These are phyloP conservation scores for Steinernema carpocapsae DNA, from an alignment of 2,888 invertebrate species.

Conservation along the genomic window DNA sequence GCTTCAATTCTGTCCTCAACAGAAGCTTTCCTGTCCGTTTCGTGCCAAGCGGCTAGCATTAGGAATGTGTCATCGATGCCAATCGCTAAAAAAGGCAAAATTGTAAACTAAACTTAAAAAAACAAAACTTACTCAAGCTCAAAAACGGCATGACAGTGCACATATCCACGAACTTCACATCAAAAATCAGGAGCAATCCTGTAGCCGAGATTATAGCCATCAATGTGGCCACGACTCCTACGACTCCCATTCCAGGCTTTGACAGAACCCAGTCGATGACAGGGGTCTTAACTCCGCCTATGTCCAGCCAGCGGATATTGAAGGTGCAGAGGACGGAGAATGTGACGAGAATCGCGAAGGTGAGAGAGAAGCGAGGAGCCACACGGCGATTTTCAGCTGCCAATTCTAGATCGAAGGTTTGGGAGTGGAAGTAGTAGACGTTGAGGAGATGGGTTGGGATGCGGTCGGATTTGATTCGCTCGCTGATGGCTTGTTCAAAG, in stretches of 20 bases:
- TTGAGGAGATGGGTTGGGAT: slow-evolving; percentile 48
- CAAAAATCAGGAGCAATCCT: slow-evolving; percentile 85
- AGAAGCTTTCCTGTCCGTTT: slow-evolving; percentile 76
- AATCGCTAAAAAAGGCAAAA: slow-evolving; percentile 77
- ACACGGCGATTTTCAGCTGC: slow-evolving; percentile 57
- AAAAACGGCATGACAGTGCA: slow-evolving; percentile 91
- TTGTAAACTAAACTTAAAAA: slow-evolving; percentile 72
- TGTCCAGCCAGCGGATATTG: slow-evolving; percentile 51
- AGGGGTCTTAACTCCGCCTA: slow-evolving; percentile 33
- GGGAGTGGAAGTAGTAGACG: slow-evolving; percentile 61
- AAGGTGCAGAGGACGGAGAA: slow-evolving; percentile 63
- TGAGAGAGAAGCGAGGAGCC: slow-evolving; percentile 60
- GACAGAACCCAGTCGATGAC: slow-evolving; percentile 91
- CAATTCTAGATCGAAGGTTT: slow-evolving; percentile 60
- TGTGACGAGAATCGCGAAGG: slow-evolving; percentile 58
- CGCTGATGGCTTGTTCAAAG: slow-evolving; percentile 54
- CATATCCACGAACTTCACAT: slow-evolving; percentile 89
- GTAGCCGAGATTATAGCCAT: slow-evolving; percentile 88
- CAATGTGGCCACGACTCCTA: slow-evolving; percentile 76
- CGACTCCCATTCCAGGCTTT: slow-evolving; percentile 85
- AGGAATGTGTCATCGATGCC: slow-evolving; percentile 95
- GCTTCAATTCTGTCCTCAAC: slow-evolving; percentile 69
- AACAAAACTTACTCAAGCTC: slow-evolving; percentile 82
- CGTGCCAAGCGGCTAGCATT: slow-evolving; percentile 90
- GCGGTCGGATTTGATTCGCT: slow-evolving; percentile 43